These are phyloP conservation scores for Hycleus cichorii DNA, from an alignment of 1,140 invertebrate genomes.

Conservation along the genomic window DNA sequence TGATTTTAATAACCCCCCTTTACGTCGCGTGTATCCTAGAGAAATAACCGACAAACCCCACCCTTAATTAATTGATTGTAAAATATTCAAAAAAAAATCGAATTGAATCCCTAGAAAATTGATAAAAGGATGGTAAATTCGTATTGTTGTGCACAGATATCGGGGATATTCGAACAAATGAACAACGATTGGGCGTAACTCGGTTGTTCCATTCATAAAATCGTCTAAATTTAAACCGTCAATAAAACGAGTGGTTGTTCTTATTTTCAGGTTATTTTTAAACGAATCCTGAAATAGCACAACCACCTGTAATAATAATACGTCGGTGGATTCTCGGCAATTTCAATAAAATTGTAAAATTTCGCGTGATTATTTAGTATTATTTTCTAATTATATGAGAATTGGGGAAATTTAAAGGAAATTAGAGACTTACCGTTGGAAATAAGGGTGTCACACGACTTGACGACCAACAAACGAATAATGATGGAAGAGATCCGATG, in stretches of 20 bases:
- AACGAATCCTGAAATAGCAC: too few species aligned
- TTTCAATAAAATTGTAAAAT: too few species aligned
- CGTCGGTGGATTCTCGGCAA: too few species aligned
- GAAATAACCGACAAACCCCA: too few species aligned
- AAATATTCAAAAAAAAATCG: too few species aligned
- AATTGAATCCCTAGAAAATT: too few species aligned
- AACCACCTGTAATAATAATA: too few species aligned
- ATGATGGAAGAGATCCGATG: conserved; percentile 34
- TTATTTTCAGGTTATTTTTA: neutral
- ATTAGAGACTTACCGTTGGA: conserved; percentile 32
- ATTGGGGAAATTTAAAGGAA: conserved; percentile 2
- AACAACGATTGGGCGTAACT: neutral
- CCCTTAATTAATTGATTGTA: too few species aligned
- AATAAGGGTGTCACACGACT: conserved; percentile 34
- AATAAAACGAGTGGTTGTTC: conserved; percentile 6
- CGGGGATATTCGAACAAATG: neutral
- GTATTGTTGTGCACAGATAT: neutral
- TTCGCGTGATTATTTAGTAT: too few species aligned
- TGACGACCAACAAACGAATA: conserved; percentile 30
- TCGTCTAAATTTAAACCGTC: conserved; percentile 5
- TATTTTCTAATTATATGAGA: too few species aligned
- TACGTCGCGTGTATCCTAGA: neutral
- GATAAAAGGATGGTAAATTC: neutral
- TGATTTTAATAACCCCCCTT: conserved; percentile 7
- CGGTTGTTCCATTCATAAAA: neutral